Evolutionary conservation across 2,113 vertebrate genomes (phyloP).

Genomic region (Barbus barbus): DNA sequence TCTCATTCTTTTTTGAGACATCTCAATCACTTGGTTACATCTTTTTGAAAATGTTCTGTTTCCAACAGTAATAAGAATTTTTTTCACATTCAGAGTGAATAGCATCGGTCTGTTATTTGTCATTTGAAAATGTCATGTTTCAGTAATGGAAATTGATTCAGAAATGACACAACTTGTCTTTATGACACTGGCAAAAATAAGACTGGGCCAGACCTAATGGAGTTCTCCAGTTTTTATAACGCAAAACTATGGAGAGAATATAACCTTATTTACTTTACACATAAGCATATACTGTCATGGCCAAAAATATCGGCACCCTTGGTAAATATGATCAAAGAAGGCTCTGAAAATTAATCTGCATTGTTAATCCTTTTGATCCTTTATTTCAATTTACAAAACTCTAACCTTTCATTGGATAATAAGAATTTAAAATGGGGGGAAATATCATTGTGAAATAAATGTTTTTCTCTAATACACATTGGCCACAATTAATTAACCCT

Average conservation of each 20-base stretch:
- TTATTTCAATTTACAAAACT: no score
- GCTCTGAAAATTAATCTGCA: no score
- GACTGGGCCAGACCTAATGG: background rate
- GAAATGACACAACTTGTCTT: constrained; percentile 46
- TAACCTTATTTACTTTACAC: background rate
- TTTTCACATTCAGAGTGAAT: background rate
- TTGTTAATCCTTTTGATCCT: no score
- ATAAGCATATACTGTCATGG: no score
- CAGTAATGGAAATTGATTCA: constrained; percentile 51
- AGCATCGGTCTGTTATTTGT: constrained; percentile 1
- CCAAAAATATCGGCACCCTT: no score
- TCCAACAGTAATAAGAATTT: background rate
- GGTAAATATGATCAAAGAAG: no score
- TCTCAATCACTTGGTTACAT: constrained; percentile 30
- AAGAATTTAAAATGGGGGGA: no score
- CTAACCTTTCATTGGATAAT: no score
- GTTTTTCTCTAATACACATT: no score
- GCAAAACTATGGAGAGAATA: background rate
- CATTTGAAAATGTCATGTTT: constrained; percentile 39
- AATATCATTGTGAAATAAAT: no score
- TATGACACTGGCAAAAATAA: constrained; percentile 35
- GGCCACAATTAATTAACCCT: no score
- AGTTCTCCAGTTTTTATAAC: background rate
- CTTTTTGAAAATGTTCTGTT: background rate
- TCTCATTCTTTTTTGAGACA: background rate